A percentile compares a stretch with the other conserved stretches of the same genome.
Evolutionary conservation across 2,888 invertebrate species (phyloP).

Genomic region (Epistrophe grossulariae): DNA sequence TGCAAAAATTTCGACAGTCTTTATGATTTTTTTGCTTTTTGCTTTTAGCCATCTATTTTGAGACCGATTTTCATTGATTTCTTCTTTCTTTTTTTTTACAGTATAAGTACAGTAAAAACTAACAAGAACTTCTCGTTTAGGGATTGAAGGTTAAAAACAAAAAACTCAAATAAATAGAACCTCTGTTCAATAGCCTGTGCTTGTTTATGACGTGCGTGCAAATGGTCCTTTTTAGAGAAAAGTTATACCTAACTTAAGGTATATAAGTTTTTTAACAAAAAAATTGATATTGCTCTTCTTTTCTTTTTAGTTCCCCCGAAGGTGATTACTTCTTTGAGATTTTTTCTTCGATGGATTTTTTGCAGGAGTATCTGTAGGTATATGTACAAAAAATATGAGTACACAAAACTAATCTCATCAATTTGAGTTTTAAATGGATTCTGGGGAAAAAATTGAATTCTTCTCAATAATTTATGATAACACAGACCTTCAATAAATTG

Average conservation of each 20-base stretch:
- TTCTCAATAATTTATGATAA: constrained; percentile 50
- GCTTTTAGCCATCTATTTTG: not conserved
- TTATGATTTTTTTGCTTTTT: not conserved
- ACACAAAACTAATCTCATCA: constrained; percentile 50
- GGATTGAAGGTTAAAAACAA: not conserved
- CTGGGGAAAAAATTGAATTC: constrained; percentile 51
- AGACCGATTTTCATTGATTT: not conserved
- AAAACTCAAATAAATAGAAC: constrained; percentile 17
- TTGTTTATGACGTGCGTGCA: constrained; percentile 16
- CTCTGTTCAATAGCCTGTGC: constrained; percentile 15
- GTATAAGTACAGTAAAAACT: not conserved
- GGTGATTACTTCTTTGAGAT: constrained; percentile 15
- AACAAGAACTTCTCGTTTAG: not conserved
- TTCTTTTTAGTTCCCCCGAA: not conserved
- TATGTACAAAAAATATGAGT: constrained; percentile 1
- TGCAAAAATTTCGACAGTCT: not conserved
- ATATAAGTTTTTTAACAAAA: not conserved
- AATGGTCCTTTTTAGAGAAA: not conserved
- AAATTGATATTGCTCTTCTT: not conserved
- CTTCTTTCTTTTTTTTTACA: not conserved
- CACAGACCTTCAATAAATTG: constrained; percentile 42
- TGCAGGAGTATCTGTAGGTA: not conserved
- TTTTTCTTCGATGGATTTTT: not conserved
- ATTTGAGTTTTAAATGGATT: constrained; percentile 49
- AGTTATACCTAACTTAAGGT: not conserved